Evolutionary conservation across 2,888 invertebrate species (phyloP).

Genomic region (Actias luna): DNA sequence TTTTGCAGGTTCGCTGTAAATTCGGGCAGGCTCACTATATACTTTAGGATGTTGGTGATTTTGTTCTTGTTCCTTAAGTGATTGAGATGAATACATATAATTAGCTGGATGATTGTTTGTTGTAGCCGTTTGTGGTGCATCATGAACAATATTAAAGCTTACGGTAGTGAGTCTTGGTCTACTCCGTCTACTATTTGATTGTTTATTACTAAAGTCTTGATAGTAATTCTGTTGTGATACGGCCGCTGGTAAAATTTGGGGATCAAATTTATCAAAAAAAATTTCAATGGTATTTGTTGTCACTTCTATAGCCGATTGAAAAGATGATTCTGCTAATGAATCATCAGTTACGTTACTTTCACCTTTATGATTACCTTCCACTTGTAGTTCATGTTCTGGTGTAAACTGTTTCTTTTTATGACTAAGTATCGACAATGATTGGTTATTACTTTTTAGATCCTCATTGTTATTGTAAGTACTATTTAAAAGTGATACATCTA

Average conservation of each 20-base stretch:
- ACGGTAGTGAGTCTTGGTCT: constrained; percentile 62
- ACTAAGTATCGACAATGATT: background rate
- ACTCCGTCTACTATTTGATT: constrained; percentile 43
- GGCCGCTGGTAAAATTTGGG: constrained; percentile 21
- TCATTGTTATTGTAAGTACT: background rate
- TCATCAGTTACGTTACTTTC: constrained; percentile 42
- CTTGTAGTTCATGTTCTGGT: background rate
- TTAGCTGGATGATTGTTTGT: constrained; percentile 45
- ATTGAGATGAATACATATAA: constrained; percentile 37
- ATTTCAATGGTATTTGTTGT: constrained; percentile 34
- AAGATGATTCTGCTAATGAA: constrained; percentile 56
- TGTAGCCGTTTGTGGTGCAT: constrained; percentile 42
- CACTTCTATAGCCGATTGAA: constrained; percentile 45
- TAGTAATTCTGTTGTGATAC: constrained; percentile 46
- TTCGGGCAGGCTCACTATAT: constrained; percentile 75
- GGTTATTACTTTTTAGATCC: background rate
- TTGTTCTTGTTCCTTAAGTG: constrained; percentile 37
- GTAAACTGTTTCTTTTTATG: background rate
- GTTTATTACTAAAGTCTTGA: constrained; percentile 46
- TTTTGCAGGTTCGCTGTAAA: constrained; percentile 75
- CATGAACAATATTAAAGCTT: constrained; percentile 69
- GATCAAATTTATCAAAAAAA: constrained; percentile 20
- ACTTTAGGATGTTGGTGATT: constrained; percentile 58
- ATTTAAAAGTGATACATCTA: constrained; percentile 5
- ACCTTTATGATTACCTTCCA: constrained; percentile 18